These are phyloP conservation scores for Nemopilema nomurai DNA, from an alignment of 30 jellyfish, hydroid and myxozoan genomes.

Conservation along the genomic window DNA sequence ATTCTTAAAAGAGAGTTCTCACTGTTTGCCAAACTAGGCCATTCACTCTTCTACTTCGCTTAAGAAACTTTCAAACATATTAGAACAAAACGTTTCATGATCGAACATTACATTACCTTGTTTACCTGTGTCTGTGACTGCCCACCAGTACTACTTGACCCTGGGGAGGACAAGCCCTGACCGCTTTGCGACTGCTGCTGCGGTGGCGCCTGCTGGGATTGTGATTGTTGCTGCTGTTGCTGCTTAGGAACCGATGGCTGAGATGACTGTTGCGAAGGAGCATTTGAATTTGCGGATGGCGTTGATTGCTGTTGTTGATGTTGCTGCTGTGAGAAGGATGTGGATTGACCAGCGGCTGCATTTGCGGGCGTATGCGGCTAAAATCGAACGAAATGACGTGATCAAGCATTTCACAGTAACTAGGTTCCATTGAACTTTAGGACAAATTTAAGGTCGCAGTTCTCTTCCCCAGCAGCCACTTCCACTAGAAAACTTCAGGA, in stretches of 20 bases:
- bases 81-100: too few species aligned
- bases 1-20: too few species aligned
- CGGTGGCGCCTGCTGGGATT: constrained; percentile 55
- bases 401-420: neutral
- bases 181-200: constrained; percentile 60
- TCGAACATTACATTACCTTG: too few species aligned
- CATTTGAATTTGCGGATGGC: constrained; percentile 25
- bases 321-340: constrained; percentile 45
- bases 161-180: constrained; percentile 75
- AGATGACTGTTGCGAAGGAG: constrained; percentile 36
- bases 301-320: constrained; percentile 51
- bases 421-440: too few species aligned
- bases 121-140: constrained; percentile 93
- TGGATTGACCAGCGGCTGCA: constrained; percentile 53
- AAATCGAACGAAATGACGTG: neutral
- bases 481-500: too few species aligned
- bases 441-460: too few species aligned
- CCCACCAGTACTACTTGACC: constrained; percentile 49
- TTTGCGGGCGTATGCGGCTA: constrained; percentile 53
- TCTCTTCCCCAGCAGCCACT: too few species aligned
- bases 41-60: too few species aligned
- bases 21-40: neutral
- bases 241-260: constrained; percentile 48
- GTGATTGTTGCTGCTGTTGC: constrained; percentile 46
- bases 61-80: too few species aligned